Evolutionary conservation across 2,888 invertebrate species (phyloP).

Genomic region (Galerucella calmariensis): DNA sequence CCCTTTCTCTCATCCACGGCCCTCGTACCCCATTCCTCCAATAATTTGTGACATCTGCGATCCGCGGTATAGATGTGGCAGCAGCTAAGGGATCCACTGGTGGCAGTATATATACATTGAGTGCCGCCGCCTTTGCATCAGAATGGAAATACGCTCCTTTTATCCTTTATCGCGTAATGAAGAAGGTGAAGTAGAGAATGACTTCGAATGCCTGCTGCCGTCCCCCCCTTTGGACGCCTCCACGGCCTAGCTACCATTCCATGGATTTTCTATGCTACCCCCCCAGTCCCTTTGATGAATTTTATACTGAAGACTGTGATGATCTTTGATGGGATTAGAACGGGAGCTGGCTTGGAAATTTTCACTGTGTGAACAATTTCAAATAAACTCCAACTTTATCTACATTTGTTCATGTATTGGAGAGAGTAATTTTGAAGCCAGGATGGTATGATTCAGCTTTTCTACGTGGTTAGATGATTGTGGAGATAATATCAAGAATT

Average conservation of each 20-base stretch:
- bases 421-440: no score
- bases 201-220: conserved; percentile 51
- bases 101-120: conserved; percentile 1
- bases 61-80: conserved; percentile 47
- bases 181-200: conserved; percentile 58
- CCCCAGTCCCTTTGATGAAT: conserved; percentile 61
- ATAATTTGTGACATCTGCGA: conserved; percentile 62
- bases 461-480: no score
- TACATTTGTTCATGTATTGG: neutral
- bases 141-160: conserved; percentile 60
- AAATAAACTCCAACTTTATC: neutral
- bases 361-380: neutral
- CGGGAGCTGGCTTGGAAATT: conserved; percentile 32
- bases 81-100: conserved; percentile 16
- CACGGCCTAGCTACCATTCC: conserved; percentile 2
- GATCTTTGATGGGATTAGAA: conserved; percentile 43
- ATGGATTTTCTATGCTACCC: conserved; percentile 13
- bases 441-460: no score
- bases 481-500: no score
- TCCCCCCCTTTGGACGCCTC: conserved; percentile 33
- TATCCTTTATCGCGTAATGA: conserved; percentile 61
- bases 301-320: conserved; percentile 61
- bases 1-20: conserved; percentile 41
- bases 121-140: conserved; percentile 45
- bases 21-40: conserved; percentile 39